A percentile compares a stretch with the other conserved stretches of the same genome.
Conservation (phyloP, 2,797 vertebrate species). For the Sebastes flavidus region DNA sequence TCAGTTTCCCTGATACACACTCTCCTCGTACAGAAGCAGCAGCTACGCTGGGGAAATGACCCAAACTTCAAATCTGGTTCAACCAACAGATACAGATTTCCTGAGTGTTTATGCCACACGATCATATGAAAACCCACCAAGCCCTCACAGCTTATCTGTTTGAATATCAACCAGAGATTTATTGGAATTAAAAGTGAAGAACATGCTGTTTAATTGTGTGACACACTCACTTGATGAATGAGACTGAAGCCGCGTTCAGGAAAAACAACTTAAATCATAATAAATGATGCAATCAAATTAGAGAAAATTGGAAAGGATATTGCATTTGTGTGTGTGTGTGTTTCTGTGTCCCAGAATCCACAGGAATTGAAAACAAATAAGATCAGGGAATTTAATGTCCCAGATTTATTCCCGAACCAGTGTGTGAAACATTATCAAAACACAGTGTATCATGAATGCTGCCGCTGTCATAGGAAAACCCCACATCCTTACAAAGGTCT, state of each 20-base stretch:
- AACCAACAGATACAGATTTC: conserved; percentile 32
- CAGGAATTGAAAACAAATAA: conserved; percentile 5
- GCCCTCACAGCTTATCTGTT: conserved; percentile 11
- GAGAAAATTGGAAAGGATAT: conserved; percentile 29
- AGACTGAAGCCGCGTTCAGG: background rate
- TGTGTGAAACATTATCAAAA: conserved; percentile 8
- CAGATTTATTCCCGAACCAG: conserved; percentile 8
- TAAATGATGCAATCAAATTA: conserved; percentile 30
- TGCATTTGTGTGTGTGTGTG: background rate
- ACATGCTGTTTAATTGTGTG: background rate
- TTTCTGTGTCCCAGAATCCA: background rate
- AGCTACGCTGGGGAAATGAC: conserved; percentile 37
- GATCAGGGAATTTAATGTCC: background rate
- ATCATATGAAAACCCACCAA: conserved; percentile 1
- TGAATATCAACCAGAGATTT: conserved; percentile 12
- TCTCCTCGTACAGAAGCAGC: background rate
- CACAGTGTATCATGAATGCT: background rate
- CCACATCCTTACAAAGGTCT: background rate
- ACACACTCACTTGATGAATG: conserved; percentile 17
- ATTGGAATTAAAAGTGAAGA: conserved; percentile 3
- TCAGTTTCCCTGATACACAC: conserved; percentile 8
- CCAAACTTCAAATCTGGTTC: conserved; percentile 24
- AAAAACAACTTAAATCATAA: conserved; percentile 31
- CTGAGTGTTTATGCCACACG: background rate
- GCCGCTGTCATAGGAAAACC: conserved; percentile 33